phyloP scores from a whole-genome alignment of 2,888 invertebrate genomes.

The Leistus spinibarbis region DNA sequence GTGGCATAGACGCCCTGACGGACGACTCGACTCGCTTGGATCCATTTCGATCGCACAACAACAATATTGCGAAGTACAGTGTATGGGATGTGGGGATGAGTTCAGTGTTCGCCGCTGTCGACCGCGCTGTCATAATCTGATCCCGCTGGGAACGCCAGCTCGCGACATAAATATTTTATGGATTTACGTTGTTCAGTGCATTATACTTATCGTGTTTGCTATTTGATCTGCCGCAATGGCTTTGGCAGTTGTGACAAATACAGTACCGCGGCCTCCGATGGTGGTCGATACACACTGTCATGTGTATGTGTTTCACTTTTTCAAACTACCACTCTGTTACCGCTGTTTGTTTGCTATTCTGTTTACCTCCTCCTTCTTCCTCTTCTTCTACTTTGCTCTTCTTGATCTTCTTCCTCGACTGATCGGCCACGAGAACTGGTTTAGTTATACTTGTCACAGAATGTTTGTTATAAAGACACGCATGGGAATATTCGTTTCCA shows the following conservation, averaged over 20 bases:
- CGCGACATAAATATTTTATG: slow-evolving; percentile 58
- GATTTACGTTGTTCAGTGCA: slow-evolving; percentile 59
- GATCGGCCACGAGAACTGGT: not conserved
- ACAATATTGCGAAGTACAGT: not conserved
- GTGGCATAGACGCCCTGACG: not conserved
- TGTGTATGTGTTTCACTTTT: slow-evolving; percentile 9
- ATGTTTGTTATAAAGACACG: not conserved
- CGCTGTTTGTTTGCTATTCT: too few species aligned
- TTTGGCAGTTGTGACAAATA: slow-evolving; percentile 45
- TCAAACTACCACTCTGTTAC: not conserved
- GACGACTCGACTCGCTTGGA: too few species aligned
- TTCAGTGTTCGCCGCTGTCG: not conserved
- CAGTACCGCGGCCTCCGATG: slow-evolving; percentile 43
- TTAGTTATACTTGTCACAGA: slow-evolving; percentile 1
- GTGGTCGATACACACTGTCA: slow-evolving; percentile 24
- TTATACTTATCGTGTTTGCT: slow-evolving; percentile 57
- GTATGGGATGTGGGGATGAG: not conserved
- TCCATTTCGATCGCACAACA: too few species aligned
- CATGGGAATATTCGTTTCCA: not conserved
- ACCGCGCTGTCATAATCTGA: slow-evolving; percentile 56
- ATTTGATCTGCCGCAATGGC: slow-evolving; percentile 55
- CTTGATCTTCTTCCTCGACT: not conserved
- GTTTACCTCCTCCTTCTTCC: too few species aligned
- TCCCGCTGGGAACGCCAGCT: slow-evolving; percentile 50
- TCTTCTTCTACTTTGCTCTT: not conserved